Conservation (phyloP, 2,888 invertebrate species). For the Phalera bucephala region DNA sequence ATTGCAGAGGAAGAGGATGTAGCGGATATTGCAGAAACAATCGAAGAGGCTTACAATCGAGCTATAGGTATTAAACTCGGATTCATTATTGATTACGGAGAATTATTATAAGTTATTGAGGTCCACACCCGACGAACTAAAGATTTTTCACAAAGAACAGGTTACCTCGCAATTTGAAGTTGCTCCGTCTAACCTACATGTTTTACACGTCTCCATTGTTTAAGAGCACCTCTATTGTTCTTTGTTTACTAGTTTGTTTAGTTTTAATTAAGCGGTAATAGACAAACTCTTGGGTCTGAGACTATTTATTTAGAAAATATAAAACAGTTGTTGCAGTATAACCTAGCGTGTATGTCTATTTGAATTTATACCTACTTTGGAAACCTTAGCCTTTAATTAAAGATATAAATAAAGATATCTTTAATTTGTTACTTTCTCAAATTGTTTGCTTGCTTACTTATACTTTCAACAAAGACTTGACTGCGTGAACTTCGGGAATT, state of each 20-base stretch:
- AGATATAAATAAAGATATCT: too few relatives aligned
- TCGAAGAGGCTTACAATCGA: conserved; percentile 37
- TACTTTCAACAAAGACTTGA: too few relatives aligned
- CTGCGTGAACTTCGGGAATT: too few relatives aligned
- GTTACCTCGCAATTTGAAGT: conserved; percentile 8
- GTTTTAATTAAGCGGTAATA: conserved; percentile 1
- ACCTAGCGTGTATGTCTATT: too few relatives aligned
- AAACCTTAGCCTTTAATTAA: too few relatives aligned
- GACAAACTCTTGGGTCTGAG: conserved; percentile 4
- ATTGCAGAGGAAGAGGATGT: conserved; percentile 39
- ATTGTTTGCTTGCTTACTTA: too few relatives aligned
- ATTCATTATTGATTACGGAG: conserved; percentile 1
- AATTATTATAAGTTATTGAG: conserved; percentile 12
- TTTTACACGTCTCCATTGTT: conserved; percentile 10
- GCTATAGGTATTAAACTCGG: conserved; percentile 36
- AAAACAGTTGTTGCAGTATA: too few relatives aligned
- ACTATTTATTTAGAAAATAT: too few relatives aligned
- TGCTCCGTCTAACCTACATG: conserved; percentile 14
- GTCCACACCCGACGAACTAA: conserved; percentile 8
- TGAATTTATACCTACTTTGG: too few relatives aligned
- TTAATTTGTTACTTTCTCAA: too few relatives aligned
- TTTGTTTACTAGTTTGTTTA: too few relatives aligned
- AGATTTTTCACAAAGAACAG: conserved; percentile 6
- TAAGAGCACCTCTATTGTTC: not conserved
- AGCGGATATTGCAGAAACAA: conserved; percentile 37